phyloP scores from a whole-genome alignment of 2,113 vertebrate genomes.

The Elephantulus edwardii region DNA sequence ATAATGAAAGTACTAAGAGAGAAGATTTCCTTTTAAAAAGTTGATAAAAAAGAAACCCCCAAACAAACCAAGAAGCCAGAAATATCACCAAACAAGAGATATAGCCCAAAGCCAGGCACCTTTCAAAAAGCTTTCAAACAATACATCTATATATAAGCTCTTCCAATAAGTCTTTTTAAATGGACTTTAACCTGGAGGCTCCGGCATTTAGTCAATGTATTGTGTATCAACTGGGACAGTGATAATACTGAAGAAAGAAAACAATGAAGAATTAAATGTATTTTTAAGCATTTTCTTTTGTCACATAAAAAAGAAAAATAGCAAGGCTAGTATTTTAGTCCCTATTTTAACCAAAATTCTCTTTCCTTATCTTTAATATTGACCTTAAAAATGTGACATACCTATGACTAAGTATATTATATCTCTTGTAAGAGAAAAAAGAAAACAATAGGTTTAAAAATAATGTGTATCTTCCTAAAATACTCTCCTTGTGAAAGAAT shows the following conservation, averaged over 20 bases:
- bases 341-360: background rate
- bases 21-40: background rate
- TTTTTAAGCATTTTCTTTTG: background rate
- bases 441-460: fast-evolving
- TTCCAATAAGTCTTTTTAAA: constrained; percentile 67
- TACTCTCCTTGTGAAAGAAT: background rate
- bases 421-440: constrained; percentile 20
- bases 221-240: background rate
- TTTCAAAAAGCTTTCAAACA: constrained; percentile 59
- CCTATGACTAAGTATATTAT: background rate
- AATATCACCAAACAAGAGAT: background rate
- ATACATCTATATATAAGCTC: constrained; percentile 26
- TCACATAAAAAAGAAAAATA: background rate
- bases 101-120: constrained; percentile 22
- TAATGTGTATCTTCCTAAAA: background rate
- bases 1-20: background rate
- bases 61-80: background rate
- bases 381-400: constrained; percentile 7
- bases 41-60: constrained; percentile 9
- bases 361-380: background rate
- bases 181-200: constrained; percentile 29
- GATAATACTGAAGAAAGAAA: background rate
- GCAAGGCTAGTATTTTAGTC: background rate
- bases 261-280: background rate
- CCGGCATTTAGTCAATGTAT: background rate